Evolutionary conservation across 2,797 vertebrate genomes (phyloP).

Genomic region (Macroramphosus scolopax): DNA sequence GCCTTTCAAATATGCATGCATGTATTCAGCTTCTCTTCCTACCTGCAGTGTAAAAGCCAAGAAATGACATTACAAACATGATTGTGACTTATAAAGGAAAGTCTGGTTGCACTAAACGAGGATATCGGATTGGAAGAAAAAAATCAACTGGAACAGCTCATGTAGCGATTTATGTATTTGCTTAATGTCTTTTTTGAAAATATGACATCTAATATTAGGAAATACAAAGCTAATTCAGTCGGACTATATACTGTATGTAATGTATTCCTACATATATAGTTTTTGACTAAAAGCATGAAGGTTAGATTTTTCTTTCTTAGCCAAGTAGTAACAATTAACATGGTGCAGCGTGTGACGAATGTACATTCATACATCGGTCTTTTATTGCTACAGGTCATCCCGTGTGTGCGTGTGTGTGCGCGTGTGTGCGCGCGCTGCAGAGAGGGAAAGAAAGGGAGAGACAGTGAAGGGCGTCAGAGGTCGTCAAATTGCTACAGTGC

Average conservation of each 20-base stretch:
- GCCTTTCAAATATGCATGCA: slow-evolving; percentile 4
- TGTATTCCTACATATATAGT: no score
- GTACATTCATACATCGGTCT: slow-evolving; percentile 30
- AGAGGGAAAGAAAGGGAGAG: slow-evolving; percentile 13
- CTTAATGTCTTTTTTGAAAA: no score
- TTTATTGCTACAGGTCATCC: slow-evolving; percentile 33
- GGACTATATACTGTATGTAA: no score
- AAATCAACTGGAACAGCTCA: no score
- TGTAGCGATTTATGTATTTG: no score
- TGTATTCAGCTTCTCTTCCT: slow-evolving; percentile 25
- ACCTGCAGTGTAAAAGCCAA: not conserved
- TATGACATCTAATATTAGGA: no score
- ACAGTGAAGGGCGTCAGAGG: slow-evolving; percentile 64
- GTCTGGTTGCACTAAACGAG: no score
- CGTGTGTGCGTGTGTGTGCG: slow-evolving; percentile 10
- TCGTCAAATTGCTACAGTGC: slow-evolving; percentile 58
- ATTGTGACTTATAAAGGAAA: no score
- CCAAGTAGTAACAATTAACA: slow-evolving; percentile 9
- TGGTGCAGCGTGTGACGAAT: slow-evolving; percentile 12
- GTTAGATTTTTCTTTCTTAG: not conserved
- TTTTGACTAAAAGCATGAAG: no score
- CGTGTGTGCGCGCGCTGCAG: slow-evolving; percentile 2
- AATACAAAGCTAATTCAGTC: no score
- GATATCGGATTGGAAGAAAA: no score
- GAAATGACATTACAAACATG: no score